A percentile compares a stretch with the other conserved stretches of the same genome.
Conservation (phyloP, 2,797 vertebrate genomes). For the Poeciliopsis infans region DNA sequence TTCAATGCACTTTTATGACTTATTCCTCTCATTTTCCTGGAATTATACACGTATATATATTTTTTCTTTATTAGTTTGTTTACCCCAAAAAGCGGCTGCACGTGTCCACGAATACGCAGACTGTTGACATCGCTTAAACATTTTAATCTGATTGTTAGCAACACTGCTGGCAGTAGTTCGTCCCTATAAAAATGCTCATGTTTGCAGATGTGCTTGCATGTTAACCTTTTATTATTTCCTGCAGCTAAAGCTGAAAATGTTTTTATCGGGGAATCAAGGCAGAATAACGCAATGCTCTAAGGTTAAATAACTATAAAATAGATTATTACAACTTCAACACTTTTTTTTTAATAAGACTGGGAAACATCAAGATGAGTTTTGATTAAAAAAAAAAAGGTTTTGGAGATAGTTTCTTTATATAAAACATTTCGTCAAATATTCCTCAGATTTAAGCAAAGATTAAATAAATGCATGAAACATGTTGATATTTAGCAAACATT, state of each 20-base stretch:
- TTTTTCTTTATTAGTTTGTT: slow-evolving; percentile 30
- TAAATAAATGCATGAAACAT: neutral
- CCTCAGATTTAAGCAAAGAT: neutral
- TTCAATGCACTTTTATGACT: slow-evolving; percentile 31
- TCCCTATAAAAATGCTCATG: neutral
- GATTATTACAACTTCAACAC: neutral
- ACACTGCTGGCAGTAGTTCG: neutral
- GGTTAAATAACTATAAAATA: neutral
- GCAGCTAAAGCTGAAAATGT: neutral
- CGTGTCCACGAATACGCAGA: neutral
- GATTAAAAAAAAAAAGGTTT: neutral
- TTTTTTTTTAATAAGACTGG: neutral
- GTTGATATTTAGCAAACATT: neutral
- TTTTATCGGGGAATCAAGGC: neutral
- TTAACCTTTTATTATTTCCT: neutral
- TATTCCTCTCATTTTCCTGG: neutral
- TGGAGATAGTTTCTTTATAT: neutral
- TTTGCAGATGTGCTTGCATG: neutral
- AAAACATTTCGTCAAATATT: neutral
- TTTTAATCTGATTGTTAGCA: slow-evolving; percentile 2
- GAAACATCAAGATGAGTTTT: neutral
- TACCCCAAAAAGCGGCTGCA: slow-evolving; percentile 12
- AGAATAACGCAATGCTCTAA: neutral
- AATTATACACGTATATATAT: neutral
- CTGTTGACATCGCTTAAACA: neutral